These are phyloP conservation scores for Lordiphosa collinella DNA, from an alignment of 1,140 invertebrate species.

Conservation along the genomic window DNA sequence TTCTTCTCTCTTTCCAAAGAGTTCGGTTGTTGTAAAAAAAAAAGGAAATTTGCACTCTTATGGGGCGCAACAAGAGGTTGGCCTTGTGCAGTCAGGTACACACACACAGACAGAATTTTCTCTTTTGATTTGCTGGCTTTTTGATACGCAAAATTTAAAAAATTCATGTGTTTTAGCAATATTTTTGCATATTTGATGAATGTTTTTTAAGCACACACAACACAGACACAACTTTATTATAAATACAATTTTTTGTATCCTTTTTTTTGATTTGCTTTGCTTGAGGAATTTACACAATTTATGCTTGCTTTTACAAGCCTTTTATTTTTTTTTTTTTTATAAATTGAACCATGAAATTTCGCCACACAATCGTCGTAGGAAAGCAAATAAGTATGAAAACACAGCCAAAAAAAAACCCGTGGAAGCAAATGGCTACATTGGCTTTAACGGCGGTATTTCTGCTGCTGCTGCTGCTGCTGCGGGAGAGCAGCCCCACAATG, in stretches of 20 bases:
- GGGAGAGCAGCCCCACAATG: conserved; percentile 51
- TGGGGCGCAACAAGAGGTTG: conserved; percentile 73
- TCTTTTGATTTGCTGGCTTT: conserved; percentile 4
- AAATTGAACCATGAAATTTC: conserved; percentile 47
- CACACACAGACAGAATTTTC: conserved; percentile 14
- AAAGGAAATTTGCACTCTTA: conserved; percentile 20
- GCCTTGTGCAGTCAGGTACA: conserved; percentile 53
- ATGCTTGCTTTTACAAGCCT: conserved; percentile 13
- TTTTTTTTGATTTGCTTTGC: conserved; percentile 14
- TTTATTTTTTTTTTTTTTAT: conserved; percentile 2
- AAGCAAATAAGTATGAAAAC: conserved; percentile 77
- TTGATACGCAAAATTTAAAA: conserved; percentile 3
- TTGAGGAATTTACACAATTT: conserved; percentile 29
- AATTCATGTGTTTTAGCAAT: neutral
- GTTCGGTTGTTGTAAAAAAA: conserved; percentile 3
- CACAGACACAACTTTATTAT: conserved; percentile 16
- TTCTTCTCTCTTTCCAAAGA: neutral
- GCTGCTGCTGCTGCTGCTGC: conserved; percentile 43
- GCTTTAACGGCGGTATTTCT: conserved; percentile 32
- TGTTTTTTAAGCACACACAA: conserved; percentile 12
- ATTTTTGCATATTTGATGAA: conserved; percentile 3
- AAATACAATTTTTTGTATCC: conserved; percentile 5
- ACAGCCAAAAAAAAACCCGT: conserved; percentile 51
- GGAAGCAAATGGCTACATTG: conserved; percentile 32
- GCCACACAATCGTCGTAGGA: conserved; percentile 74